Conservation (phyloP, 2,888 invertebrate species). For the Halictus ligatus region DNA sequence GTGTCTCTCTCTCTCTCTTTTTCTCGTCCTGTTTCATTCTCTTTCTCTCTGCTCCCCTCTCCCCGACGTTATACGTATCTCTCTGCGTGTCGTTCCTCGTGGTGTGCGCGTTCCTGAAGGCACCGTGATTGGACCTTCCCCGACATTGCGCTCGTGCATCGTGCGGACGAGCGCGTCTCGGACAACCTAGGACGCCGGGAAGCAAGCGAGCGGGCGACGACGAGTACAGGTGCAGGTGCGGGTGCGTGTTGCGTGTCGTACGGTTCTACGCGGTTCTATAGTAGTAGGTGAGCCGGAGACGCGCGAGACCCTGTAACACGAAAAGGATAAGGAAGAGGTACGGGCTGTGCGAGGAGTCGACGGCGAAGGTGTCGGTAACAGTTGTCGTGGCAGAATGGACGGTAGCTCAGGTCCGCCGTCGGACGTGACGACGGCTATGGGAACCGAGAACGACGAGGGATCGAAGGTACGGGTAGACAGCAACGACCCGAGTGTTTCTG, state of each 20-base stretch:
- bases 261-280: constrained; percentile 3
- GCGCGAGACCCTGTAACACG: constrained; percentile 33
- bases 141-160: constrained; percentile 44
- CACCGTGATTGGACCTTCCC: constrained; percentile 47
- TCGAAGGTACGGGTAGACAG: constrained; percentile 52
- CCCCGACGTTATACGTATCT: neutral
- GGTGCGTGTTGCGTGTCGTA: constrained; percentile 34
- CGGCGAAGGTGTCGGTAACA: constrained; percentile 43
- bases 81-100: constrained; percentile 53
- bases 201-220: constrained; percentile 28
- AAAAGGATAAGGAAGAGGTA: constrained; percentile 4
- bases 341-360: constrained; percentile 4
- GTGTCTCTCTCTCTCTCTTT: too few species aligned
- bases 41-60: neutral
- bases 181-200: constrained; percentile 45
- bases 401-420: constrained; percentile 75
- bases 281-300: constrained; percentile 20
- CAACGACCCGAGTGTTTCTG: constrained; percentile 55
- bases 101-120: constrained; percentile 66
- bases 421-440: constrained; percentile 75
- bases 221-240: constrained; percentile 73
- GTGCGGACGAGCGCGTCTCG: constrained; percentile 49
- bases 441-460: constrained; percentile 67
- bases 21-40: neutral
- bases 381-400: constrained; percentile 73